These are phyloP conservation scores for Hystrix cristata DNA, from an alignment of 2,113 vertebrate genomes.

Conservation along the genomic window DNA sequence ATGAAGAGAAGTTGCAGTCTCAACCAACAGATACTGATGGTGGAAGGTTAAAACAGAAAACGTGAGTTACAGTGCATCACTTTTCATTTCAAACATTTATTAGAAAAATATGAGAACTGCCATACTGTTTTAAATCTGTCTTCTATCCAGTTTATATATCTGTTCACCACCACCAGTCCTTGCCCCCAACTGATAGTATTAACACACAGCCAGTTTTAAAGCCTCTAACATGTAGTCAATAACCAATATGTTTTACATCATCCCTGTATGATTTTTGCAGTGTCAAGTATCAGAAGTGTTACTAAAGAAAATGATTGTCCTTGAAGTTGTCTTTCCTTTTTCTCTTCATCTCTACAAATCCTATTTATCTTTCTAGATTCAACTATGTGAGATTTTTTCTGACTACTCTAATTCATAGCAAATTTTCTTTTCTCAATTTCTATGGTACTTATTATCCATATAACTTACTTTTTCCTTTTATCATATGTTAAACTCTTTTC, in stretches of 20 bases:
- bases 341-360: conserved; percentile 45
- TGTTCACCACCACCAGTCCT: not conserved
- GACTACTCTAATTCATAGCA: not conserved
- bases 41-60: conserved; percentile 98
- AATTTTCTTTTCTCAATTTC: conserved; percentile 42
- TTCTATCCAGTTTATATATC: not conserved
- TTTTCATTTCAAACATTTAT: conserved; percentile 49
- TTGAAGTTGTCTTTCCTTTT: conserved; percentile 23
- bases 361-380: conserved; percentile 53
- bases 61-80: conserved; percentile 88
- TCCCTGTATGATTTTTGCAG: conserved; percentile 41
- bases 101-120: conserved; percentile 7
- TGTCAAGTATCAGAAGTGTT: conserved; percentile 34
- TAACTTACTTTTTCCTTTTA: conserved; percentile 59
- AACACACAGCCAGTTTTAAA: not conserved
- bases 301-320: not conserved
- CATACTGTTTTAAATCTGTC: conserved; percentile 15
- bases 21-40: conserved; percentile 94
- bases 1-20: conserved; percentile 96
- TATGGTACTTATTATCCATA: not conserved
- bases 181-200: not conserved
- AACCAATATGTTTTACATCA: conserved; percentile 23
- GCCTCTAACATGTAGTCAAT: conserved; percentile 33
- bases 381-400: conserved; percentile 27
- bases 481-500: conserved; percentile 45